Evolutionary conservation across 1,140 invertebrate species (phyloP).

Genomic region (Drosophila persimilis): DNA sequence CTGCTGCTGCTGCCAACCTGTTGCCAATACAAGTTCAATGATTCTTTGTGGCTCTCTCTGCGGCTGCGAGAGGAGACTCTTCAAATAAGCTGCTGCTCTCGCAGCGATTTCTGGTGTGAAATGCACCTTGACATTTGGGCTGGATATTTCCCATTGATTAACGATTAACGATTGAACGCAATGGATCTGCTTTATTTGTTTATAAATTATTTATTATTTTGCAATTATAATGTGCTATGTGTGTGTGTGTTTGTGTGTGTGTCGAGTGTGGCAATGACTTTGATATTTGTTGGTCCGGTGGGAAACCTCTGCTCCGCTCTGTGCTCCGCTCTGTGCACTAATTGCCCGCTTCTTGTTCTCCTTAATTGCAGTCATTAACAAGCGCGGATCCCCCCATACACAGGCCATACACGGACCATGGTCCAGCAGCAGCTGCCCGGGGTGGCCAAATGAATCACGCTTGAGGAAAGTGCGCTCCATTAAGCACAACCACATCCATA

Average conservation of each 20-base stretch:
- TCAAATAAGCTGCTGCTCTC: constrained; percentile 62
- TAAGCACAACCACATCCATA: constrained; percentile 20
- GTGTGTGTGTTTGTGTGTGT: neutral
- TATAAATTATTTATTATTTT: constrained; percentile 37
- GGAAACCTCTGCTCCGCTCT: neutral
- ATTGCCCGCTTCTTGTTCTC: constrained; percentile 55
- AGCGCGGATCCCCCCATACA: constrained; percentile 6
- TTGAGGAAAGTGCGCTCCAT: constrained; percentile 60
- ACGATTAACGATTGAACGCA: constrained; percentile 49
- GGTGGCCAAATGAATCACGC: constrained; percentile 64
- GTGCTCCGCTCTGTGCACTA: constrained; percentile 19
- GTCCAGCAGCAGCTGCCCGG: constrained; percentile 52
- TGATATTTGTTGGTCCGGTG: constrained; percentile 3
- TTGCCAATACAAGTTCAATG: constrained; percentile 74
- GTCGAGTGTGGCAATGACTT: constrained; percentile 1
- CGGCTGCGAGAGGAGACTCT: constrained; percentile 22
- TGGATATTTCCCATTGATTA: constrained; percentile 52
- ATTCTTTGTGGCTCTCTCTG: constrained; percentile 49
- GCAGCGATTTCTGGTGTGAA: constrained; percentile 62
- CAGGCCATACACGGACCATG: constrained; percentile 32
- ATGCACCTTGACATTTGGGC: constrained; percentile 80
- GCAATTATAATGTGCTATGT: constrained; percentile 5
- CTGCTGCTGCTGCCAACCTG: constrained; percentile 28
- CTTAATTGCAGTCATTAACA: constrained; percentile 74
- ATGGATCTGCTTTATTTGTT: constrained; percentile 38